Base-by-base conservation (phyloP, 2,797 vertebrate species). In the Chelon labrosus region DNA sequence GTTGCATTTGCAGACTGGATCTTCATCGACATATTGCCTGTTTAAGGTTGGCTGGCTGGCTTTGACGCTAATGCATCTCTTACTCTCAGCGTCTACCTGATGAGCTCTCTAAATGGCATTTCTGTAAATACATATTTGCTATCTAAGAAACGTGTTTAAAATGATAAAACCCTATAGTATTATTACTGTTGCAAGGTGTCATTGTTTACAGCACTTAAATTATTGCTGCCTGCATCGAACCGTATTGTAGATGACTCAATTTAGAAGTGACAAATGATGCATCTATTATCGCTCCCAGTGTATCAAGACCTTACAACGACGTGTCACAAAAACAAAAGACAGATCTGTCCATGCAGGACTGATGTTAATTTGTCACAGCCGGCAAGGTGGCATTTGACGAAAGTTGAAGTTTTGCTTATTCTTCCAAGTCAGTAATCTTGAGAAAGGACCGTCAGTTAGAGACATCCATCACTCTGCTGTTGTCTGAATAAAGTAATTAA, bases 1-100 rank as follows among this genome's bases (percentile, higher is more conserved):
- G 76, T 87, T 86, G 87, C 73, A 86, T 84, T 83, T 78, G 54
- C 80, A 79, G 78, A 65, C 77, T 76, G 46, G 47, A 57, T 69
- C 52, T 3, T 71, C 35, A 9, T 52, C 42, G 70, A 72, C 65
- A 62, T 68, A 65, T 39, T 50, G 56, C 54, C 25, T 68, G 61
- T 72, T 51, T 50, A 27, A 60, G 71, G 44, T 27, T 59, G 51
- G 37, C 37, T 20, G 49, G 63, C 39, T 61, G 13, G 56, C 53
- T 55, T 27, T 56, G 38, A 55, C 13, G 9, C 46, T 58, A 78
- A 77, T 66, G 67, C 44, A 20, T 73, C 22, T 14, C 51, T 74
- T 56, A n/a, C 16, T 31, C 22, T 75, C 17, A 41, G 37, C 27
- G 20, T 67, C 47, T 70, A 35, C 63, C 50, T 76, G 52, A 66